Conservation (phyloP, 2,888 invertebrate species). For the Mycogona germanica region DNA sequence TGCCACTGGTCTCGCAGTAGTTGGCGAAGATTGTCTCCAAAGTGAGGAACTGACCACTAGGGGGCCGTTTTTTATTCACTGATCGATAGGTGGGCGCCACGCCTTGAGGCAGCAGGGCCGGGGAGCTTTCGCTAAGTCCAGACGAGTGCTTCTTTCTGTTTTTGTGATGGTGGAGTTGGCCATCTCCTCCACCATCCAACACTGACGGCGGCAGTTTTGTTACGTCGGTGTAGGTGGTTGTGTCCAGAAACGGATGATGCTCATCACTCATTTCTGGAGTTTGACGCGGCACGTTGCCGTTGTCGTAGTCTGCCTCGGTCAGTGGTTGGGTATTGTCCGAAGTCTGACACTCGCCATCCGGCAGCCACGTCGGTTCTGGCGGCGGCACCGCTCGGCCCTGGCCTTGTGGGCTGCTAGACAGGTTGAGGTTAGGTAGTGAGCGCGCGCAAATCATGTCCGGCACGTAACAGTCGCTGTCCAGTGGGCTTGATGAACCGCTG, state of each 20-base stretch:
- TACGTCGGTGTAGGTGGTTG: too few species aligned
- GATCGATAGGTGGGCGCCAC: conserved; percentile 3
- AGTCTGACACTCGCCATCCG: background rate
- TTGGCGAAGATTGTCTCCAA: conserved; percentile 8
- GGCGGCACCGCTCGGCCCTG: background rate
- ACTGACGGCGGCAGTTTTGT: too few species aligned
- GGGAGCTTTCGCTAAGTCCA: conserved; percentile 12
- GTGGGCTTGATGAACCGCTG: conserved; percentile 12
- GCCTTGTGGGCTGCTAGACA: background rate
- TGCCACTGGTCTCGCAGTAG: background rate
- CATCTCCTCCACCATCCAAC: background rate
- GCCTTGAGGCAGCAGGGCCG: conserved; percentile 7
- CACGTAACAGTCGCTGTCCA: conserved; percentile 1
- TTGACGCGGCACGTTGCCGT: background rate
- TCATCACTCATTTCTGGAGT: background rate
- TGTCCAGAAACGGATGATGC: too few species aligned
- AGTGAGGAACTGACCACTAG: background rate
- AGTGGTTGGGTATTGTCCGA: background rate
- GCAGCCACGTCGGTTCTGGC: background rate
- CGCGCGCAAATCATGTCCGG: conserved; percentile 13
- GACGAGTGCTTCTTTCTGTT: conserved; percentile 5
- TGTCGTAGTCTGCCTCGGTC: background rate
- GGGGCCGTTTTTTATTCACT: background rate
- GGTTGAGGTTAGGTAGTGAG: conserved; percentile 16
- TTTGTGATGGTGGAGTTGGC: background rate